Evolutionary conservation across 2,888 invertebrate genomes (phyloP), one percentile per base, ranked within the genome.

Genomic region (Mayetiola destructor): DNA sequence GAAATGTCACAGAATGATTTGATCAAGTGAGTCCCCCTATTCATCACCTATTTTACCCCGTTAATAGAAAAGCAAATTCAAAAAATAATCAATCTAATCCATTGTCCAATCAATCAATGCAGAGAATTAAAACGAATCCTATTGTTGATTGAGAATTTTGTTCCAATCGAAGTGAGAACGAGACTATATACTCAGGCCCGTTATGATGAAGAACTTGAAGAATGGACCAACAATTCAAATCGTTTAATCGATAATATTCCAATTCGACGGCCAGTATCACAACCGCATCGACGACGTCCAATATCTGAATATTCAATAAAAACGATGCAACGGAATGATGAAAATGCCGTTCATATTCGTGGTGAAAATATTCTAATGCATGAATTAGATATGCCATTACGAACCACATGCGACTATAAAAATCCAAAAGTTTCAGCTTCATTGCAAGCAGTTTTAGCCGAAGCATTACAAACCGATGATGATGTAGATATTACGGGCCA

Each of bases 1-100:
- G 95, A 96, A 73, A 85, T 86, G 71, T 84, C 86, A 1, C 88
- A 92, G 71, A 89, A 93, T 65, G 92, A 94, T 67, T 80, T 95
- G 59, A 85, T 91, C 61, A 85, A 84, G 72, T 75, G 68, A 62
- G 64, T 53, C 3, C 16, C 23, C 9, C 35, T 1, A 1, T 10
- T 8, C 16, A 5, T 16, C 16, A 16, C 37, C n/a, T 9, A 37
- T 12, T 37, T 55, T 21, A 42, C 12, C n/a, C 21, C 14, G 2
- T 30, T 3, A 36, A 57, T 21, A 39, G n/a, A 57, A 21, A 40
- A 53, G 27, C 14, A 40, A 42, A 37, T 42, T n/a, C 14, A 20
- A 54, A 20, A 20, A 5, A 35, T n/a, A n/a, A n/a, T n/a, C n/a
- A n/a, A n/a, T 20, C 3, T 30, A 52, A n/a, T 29, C 12, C 18